Conservation (phyloP, 2,113 vertebrate genomes). For the Hoplias malabaricus region DNA sequence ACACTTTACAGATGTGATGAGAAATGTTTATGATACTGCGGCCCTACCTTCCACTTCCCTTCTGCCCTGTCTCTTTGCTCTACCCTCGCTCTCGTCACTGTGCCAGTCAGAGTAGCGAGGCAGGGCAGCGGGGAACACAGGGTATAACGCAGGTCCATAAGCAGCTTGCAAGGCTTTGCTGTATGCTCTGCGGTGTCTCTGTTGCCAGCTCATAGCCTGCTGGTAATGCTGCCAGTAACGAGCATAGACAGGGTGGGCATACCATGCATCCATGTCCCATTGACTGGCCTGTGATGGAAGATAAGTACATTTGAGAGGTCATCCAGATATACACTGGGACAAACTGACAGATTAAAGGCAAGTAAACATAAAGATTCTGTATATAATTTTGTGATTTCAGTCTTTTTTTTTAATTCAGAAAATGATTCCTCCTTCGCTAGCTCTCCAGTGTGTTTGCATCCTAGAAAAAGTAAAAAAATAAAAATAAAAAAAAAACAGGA, state of each 20-base stretch:
- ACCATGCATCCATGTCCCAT: slow-evolving; percentile 67
- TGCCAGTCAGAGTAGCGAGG: slow-evolving; percentile 64
- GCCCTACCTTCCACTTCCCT: not conserved
- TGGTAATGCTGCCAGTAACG: slow-evolving; percentile 92
- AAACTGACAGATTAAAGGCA: not conserved
- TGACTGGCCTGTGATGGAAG: slow-evolving; percentile 19
- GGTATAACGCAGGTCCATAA: slow-evolving; percentile 46
- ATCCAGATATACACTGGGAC: not conserved
- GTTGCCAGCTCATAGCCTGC: slow-evolving; percentile 87
- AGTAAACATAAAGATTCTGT: too few relatives aligned
- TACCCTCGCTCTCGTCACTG: slow-evolving; percentile 10
- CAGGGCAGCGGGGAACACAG: slow-evolving; percentile 20
- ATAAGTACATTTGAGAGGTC: not conserved
- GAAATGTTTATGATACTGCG: too few relatives aligned
- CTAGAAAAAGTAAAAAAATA: too few relatives aligned
- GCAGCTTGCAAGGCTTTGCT: slow-evolving; percentile 75
- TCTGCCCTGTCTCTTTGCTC: not conserved
- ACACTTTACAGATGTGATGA: too few relatives aligned
- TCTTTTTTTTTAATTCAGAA: too few relatives aligned
- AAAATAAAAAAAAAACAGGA: too few relatives aligned
- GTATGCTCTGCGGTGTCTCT: slow-evolving; percentile 81
- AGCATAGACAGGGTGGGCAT: slow-evolving; percentile 73
- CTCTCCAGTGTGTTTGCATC: too few relatives aligned
- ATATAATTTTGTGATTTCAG: not conserved
- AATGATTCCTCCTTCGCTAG: too few relatives aligned